Evolutionary conservation across 2,797 vertebrate species (phyloP).

Genomic region (Paramormyrops hopkinsi): DNA sequence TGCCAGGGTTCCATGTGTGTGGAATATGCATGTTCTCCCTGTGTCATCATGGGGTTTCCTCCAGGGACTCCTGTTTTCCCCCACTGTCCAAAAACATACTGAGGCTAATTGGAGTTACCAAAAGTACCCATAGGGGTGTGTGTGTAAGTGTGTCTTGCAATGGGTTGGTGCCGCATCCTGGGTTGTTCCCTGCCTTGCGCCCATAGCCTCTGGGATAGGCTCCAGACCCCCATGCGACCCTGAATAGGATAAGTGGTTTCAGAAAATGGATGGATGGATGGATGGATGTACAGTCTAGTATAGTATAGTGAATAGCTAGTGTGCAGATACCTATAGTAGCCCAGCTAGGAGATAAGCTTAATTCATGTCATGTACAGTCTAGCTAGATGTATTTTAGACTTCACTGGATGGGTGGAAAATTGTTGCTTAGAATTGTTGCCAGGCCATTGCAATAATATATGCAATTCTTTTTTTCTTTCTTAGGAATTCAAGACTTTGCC

Average conservation of each 20-base stretch:
- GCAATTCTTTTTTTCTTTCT: neutral
- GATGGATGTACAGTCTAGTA: conserved; percentile 40
- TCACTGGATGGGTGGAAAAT: neutral
- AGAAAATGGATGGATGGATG: conserved; percentile 25
- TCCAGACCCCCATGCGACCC: neutral
- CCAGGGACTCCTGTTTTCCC: neutral
- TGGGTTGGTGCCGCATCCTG: neutral
- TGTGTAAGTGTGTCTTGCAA: neutral
- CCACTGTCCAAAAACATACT: neutral
- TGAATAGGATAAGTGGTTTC: neutral
- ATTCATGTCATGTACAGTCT: neutral
- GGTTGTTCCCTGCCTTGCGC: neutral
- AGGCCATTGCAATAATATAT: conserved; percentile 11
- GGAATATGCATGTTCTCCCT: neutral
- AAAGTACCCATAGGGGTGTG: neutral
- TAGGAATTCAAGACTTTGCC: conserved; percentile 70
- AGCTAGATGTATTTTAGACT: neutral
- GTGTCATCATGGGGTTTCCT: neutral
- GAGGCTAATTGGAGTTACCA: neutral
- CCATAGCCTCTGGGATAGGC: neutral
- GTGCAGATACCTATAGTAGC: neutral
- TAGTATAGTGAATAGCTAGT: neutral
- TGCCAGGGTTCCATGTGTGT: neutral
- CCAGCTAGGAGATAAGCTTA: neutral
- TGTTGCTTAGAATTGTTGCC: neutral